Percentiles rank a stretch among this genome's conserved stretches.
Evolutionary conservation across 2,113 vertebrate genomes (phyloP).

Genomic region (Rhinoderma darwinii): DNA sequence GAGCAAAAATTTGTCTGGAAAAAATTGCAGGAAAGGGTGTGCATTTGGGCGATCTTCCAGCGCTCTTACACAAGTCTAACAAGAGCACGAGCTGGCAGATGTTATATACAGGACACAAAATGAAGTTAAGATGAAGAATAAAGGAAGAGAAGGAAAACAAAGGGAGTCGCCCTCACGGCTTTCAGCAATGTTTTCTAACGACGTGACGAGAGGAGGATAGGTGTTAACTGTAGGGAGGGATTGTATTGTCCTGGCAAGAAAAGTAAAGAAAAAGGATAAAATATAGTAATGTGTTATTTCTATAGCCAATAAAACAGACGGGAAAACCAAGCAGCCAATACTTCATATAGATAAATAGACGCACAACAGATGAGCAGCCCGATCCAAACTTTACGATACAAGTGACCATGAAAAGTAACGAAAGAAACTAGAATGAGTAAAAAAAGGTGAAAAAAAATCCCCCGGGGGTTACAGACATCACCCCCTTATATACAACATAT

Average conservation of each 20-base stretch:
- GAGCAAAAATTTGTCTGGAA: slow-evolving; percentile 51
- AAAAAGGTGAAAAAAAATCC: no score
- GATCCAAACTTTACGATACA: no score
- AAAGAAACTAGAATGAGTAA: no score
- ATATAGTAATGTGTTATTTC: slow-evolving; percentile 13
- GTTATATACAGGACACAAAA: slow-evolving; percentile 39
- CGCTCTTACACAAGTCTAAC: slow-evolving; percentile 40
- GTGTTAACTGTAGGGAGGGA: not conserved
- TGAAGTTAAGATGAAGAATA: slow-evolving; percentile 1
- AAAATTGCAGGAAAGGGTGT: slow-evolving; percentile 58
- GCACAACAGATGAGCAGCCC: no score
- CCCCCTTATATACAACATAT: no score
- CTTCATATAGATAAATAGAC: not conserved
- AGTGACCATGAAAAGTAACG: no score
- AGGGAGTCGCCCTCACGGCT: slow-evolving; percentile 54
- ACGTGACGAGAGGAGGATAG: slow-evolving; percentile 21
- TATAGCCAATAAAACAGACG: no score
- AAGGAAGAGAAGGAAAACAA: slow-evolving; percentile 34
- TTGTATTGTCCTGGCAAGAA: slow-evolving; percentile 17
- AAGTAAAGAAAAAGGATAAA: not conserved
- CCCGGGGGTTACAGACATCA: no score
- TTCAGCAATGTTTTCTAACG: slow-evolving; percentile 46
- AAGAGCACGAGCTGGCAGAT: slow-evolving; percentile 41
- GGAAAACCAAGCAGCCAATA: not conserved
- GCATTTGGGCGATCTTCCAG: slow-evolving; percentile 47